Evolutionary conservation across 2,797 vertebrate species (phyloP), one percentile per base, ranked within the genome.

Genomic region (Acridotheres tristis): DNA sequence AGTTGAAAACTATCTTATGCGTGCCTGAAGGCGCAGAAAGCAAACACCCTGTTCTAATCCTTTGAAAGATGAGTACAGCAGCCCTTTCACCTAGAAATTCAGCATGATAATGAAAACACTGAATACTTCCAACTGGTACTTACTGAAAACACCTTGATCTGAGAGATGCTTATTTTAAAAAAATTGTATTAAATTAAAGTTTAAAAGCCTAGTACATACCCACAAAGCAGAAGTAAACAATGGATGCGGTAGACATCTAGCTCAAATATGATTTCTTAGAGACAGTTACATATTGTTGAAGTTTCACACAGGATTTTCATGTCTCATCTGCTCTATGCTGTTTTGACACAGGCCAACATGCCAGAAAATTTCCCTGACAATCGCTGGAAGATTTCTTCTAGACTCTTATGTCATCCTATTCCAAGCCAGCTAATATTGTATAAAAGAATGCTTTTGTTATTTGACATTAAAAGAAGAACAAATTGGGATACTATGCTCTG

Each of bases 41-140:
- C 36, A 88, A 91, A 91, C 80, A 91, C 47, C 13, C 69, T 81
- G 47, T 75, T 90, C 58, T 81, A 88, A 84, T 84, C 42, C 90
- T 96, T 91, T 94, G 91, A 90, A 94, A 62, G 51, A 86, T 88
- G 63, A 92, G 58, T 85, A 58, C 3, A 2, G 53, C 26, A 81
- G 80, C 62, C 71, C 80, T 95, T 94, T 96, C 93, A 93, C 76
- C 82, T 84, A 90, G 58, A 94, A 94, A 91, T 88, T 81, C 48
- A 81, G 47, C 11, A 84, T 34, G 20, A 42, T 86, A 50, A 90
- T 81, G 53, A 85, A 80, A 74, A 72, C 13, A 43, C 22, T 68
- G 42, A 79, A 61, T 59, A 30, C 7, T 77, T 85, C 32, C 65
- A 88, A 43, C 27, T 27, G 17, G 61, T 63, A 30, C 23, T 92